phyloP scores from a whole-genome alignment of 2,113 vertebrate species.

The Anser cygnoides region DNA sequence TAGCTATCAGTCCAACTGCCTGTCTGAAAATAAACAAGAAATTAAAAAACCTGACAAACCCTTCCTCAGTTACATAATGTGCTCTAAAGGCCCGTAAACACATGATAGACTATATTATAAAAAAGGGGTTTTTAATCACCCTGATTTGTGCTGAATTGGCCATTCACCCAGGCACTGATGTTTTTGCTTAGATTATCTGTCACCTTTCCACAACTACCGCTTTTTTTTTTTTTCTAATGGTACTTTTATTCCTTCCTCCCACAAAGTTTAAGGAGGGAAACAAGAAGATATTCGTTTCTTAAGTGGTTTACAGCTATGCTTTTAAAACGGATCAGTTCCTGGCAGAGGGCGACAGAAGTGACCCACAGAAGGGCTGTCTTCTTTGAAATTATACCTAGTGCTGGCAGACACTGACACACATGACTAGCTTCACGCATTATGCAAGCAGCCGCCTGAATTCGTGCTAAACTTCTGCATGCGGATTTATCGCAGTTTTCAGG shows the following conservation, averaged over 20 bases:
- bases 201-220: background rate
- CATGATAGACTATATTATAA: rapidly evolving
- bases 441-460: background rate
- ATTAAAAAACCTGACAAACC: background rate
- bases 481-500: constrained; percentile 1
- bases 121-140: background rate
- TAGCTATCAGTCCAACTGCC: background rate
- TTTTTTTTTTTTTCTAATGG: background rate
- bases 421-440: background rate
- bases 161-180: background rate
- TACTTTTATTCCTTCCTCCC: background rate
- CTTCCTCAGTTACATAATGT: background rate
- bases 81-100: background rate
- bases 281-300: background rate
- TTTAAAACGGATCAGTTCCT: background rate
- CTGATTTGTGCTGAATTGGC: background rate
- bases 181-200: background rate
- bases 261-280: background rate
- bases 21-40: background rate
- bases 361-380: background rate
- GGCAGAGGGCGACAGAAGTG: background rate
- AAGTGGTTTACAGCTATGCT: background rate
- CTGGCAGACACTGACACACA: background rate
- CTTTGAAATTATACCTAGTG: background rate
- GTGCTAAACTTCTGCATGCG: background rate